Base-by-base conservation (phyloP, 2,113 vertebrate genomes). In the Sciurus niger region DNA sequence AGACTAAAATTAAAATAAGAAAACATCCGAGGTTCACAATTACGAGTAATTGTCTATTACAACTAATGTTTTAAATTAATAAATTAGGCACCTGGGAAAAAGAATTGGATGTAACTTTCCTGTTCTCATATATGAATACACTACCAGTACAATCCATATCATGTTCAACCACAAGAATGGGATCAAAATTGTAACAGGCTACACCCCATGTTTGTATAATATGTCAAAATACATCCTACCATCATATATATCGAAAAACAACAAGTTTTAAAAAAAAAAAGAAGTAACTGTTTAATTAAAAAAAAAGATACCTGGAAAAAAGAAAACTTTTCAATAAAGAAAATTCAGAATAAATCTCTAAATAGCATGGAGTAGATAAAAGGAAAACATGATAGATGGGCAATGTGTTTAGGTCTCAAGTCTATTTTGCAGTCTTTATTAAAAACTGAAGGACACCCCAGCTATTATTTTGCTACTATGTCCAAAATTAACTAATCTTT, bases 401-500 rank as follows among this genome's bases (percentile, higher is more conserved):
- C 89, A 92, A 73, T n/a, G 24, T 51, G 40, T 37, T 70, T 34
- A 48, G 25, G 2, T 43, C 48, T 94, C n/a, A 90, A 28, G 43
- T 25, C 40, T 90, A 43, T 55, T 84, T 73, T 87, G 10, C 8
- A 79, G 24, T 63, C 48, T 74, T 89, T 51, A 89, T 18, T 90
- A 43, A 94, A 11, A 68, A 65, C 1, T 70, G 25, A 83, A 77
- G 14, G 32, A 18, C 16, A 51, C 16, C 11, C 13, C 12, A 63
- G 73, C 28, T 85, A 43, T 78, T 88, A 95, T 37, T 80, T 94
- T 70, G n/a, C 37, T 70, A 84, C 13, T 76, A 82, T 25, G 76
- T 78, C 67, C 40, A 85, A 88, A 95, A 79, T 85, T 46, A 84
- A 40, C 22, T 46, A 89, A 94, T 90, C 65, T 88, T 95, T 72